Evolutionary conservation across 1,140 invertebrate genomes (phyloP), one percentile per base, ranked within the genome.

Genomic region (Drosophila sp.): DNA sequence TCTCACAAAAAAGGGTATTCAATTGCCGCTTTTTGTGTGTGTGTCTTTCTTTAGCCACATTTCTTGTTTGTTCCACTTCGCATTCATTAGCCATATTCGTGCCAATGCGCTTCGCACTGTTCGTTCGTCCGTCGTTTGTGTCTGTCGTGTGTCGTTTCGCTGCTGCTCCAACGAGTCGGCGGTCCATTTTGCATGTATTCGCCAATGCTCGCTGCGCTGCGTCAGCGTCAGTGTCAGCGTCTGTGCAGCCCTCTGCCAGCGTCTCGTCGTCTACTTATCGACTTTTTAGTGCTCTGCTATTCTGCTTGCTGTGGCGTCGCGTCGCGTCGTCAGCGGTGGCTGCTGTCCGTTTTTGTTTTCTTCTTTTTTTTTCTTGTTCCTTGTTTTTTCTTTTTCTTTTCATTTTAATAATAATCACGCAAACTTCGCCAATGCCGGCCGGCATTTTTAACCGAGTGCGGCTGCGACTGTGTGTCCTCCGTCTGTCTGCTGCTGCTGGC

Each of bases 81-180:
- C 82, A 87, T 87, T 86, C 75, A 86, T 86, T 87, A 86, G 78
- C 81, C 67, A 63, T 86, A 81, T 81, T 81, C 65, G 78, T 69
- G 71, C 71, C 64, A 69, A 38, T 73, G 71, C 71, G 71, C 64
- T 54, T 56, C 65, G 56, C 71, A 51, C 43, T 34, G 38, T 41
- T 46, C 40, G 29, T 50, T 58, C 16, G 36, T 51, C 13, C 29
- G 21, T 21, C 21, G 21, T 21, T 21, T 21, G 21, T 21, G 25
- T 25, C 27, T 29, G n/a, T 51, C 40, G 14, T 34, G 13, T 21
- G 56, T 76, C 62, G 25, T 16, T 21, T 8, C 25, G 29, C 25
- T n/a, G 29, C 25, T 50, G 13, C 27, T 29, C 14, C 48, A 29
- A 16, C 29, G 11, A 27, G 21, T 32, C 46, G 8, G 21, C 21